Evolutionary conservation across 2,888 invertebrate genomes (phyloP).

Genomic region (Sphecodes monilicornis): DNA sequence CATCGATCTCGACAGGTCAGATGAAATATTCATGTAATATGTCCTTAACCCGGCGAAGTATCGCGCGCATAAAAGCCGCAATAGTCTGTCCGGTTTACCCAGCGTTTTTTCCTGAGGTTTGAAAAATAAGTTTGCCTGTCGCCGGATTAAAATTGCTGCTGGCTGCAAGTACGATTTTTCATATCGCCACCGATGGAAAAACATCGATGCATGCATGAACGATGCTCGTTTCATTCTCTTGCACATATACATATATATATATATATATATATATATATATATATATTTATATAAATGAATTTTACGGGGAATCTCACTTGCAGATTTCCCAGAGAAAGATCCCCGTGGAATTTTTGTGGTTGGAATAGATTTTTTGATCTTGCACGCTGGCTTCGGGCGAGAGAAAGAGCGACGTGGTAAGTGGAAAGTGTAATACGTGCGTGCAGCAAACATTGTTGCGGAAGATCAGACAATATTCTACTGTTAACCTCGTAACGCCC

Average conservation of each 20-base stretch:
- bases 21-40: slow-evolving; percentile 58
- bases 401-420: not conserved
- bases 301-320: not conserved
- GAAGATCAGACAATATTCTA: not conserved
- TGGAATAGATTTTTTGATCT: not conserved
- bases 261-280: not conserved
- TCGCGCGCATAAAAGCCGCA: slow-evolving; percentile 26
- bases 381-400: not conserved
- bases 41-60: slow-evolving; percentile 35
- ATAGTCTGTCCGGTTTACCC: not conserved
- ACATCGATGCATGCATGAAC: not conserved
- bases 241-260: not conserved
- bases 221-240: not conserved
- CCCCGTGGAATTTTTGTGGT: not conserved
- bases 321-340: not conserved
- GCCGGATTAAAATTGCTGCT: not conserved
- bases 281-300: too few species aligned
- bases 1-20: slow-evolving; percentile 24
- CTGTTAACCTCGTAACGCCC: not conserved
- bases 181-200: not conserved
- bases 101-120: not conserved
- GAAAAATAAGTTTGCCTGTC: not conserved
- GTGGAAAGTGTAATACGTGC: not conserved
- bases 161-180: not conserved
- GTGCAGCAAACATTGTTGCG: not conserved